Conservation (phyloP, 2,113 vertebrate species). For the Sphaerodactylus townsendi region DNA sequence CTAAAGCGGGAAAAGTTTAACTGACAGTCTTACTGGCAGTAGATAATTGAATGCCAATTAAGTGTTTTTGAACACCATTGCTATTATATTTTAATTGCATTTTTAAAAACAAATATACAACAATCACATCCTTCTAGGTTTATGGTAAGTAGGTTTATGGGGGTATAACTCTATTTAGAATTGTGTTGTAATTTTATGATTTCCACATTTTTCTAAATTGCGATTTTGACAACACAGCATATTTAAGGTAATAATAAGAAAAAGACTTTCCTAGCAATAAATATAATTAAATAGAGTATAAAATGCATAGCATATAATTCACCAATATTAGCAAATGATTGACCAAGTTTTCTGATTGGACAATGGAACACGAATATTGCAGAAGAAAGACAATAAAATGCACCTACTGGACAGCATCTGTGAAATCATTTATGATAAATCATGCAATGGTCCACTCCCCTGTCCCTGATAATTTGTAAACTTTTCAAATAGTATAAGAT, state of each 20-base stretch:
- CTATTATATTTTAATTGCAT: not conserved
- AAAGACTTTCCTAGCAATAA: not conserved
- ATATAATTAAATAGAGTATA: not conserved
- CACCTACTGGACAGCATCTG: not conserved
- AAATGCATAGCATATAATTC: not conserved
- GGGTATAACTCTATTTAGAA: too few species aligned
- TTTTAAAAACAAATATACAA: not conserved
- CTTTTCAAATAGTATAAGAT: not conserved
- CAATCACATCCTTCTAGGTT: too few species aligned
- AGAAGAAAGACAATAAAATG: not conserved
- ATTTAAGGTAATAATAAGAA: not conserved
- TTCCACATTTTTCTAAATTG: too few species aligned
- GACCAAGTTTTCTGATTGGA: not conserved
- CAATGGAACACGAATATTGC: not conserved
- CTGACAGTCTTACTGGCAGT: not conserved
- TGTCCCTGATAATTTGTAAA: not conserved
- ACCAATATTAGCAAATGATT: not conserved
- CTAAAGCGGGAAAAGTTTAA: not conserved
- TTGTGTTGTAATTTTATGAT: too few species aligned
- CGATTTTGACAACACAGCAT: not conserved
- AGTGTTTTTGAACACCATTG: not conserved
- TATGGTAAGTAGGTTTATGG: too few species aligned
- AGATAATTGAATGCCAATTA: not conserved
- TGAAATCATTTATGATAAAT: not conserved
- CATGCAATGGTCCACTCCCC: not conserved